A percentile compares a stretch with the other conserved stretches of the same genome.
phyloP scores from a whole-genome alignment of 2,888 invertebrate genomes.

The Alentia gelatinosa region DNA sequence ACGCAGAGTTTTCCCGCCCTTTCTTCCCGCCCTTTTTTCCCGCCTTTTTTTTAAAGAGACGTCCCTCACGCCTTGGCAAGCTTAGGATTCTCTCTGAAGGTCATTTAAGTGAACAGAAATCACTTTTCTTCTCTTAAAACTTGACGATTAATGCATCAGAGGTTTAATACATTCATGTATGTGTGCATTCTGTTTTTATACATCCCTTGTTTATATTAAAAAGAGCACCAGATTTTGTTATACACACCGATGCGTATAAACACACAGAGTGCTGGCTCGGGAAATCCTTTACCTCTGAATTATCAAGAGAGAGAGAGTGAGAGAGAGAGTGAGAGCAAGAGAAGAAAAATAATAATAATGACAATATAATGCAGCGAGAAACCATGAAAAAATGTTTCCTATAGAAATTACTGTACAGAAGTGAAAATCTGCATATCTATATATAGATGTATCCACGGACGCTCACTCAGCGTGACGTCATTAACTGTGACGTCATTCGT shows the following conservation, averaged over 20 bases:
- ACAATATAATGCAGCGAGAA: neutral
- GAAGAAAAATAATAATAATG: neutral
- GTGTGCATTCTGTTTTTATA: neutral
- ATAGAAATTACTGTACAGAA: neutral
- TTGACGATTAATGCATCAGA: neutral
- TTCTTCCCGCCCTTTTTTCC: neutral
- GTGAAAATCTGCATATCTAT: constrained; percentile 31
- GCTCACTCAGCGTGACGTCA: no score
- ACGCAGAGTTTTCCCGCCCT: no score
- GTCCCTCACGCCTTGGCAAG: neutral
- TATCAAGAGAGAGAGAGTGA: no score
- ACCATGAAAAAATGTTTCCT: neutral
- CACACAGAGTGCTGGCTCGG: neutral
- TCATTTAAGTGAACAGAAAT: neutral
- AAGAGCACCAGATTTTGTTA: neutral
- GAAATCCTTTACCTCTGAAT: neutral
- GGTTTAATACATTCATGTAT: neutral
- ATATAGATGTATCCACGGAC: neutral
- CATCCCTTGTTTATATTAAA: neutral
- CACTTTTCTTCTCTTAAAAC: neutral
- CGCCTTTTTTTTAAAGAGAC: no score
- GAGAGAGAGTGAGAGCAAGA: neutral
- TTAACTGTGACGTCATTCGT: no score
- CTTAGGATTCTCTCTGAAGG: neutral
- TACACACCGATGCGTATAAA: neutral